Evolutionary conservation across 2,888 invertebrate genomes (phyloP).

Genomic region (Ormyrus pomaceus): DNA sequence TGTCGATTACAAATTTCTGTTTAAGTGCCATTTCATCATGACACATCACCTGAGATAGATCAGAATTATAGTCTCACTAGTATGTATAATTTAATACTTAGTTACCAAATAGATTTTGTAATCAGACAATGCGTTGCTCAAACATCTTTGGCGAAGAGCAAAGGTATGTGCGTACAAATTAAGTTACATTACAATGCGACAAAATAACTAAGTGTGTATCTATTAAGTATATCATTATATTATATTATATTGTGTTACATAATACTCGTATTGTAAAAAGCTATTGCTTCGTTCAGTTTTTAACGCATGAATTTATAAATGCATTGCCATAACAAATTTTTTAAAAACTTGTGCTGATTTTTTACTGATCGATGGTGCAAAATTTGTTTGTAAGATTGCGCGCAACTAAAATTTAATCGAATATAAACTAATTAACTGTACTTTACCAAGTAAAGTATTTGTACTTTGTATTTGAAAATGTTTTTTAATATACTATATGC

Average conservation of each 20-base stretch:
- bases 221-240: no score
- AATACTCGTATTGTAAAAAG: no score
- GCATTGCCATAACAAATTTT: background rate
- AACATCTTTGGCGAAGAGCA: no score
- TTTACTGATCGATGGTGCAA: no score
- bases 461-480: conserved; percentile 1
- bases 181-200: no score
- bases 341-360: background rate
- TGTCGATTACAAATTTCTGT: conserved; percentile 5
- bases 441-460: background rate
- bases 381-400: no score
- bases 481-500: conserved; percentile 1
- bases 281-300: background rate
- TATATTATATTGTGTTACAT: no score
- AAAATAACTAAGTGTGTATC: no score
- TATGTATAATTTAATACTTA: conserved; percentile 23
- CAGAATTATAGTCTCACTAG: background rate
- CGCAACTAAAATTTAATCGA: background rate
- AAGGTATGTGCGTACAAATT: background rate
- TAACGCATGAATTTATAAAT: background rate
- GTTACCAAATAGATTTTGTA: conserved; percentile 18
- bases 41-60: conserved; percentile 3
- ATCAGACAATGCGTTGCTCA: background rate
- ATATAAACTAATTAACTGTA: background rate
- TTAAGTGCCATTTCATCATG: conserved; percentile 41